Evolutionary conservation across 2,113 vertebrate species (phyloP).

Genomic region (Polypterus bichir): DNA sequence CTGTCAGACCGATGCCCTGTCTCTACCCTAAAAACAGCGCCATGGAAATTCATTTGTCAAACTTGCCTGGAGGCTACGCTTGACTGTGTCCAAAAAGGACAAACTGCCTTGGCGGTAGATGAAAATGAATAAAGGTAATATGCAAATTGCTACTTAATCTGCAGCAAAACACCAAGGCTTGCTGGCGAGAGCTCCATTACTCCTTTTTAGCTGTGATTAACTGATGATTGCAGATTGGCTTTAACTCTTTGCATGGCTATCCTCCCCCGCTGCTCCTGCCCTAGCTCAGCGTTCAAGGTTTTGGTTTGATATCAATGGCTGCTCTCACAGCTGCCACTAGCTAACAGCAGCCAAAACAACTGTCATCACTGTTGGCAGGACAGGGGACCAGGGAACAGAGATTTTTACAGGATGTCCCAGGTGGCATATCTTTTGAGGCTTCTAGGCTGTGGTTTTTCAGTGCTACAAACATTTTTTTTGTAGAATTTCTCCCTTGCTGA

Average conservation of each 20-base stretch:
- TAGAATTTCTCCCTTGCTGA: too few species aligned
- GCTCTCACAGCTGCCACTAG: too few species aligned
- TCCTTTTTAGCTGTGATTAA: slow-evolving; percentile 76
- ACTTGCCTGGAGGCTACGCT: slow-evolving; percentile 42
- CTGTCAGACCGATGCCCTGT: slow-evolving; percentile 35
- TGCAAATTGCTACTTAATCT: slow-evolving; percentile 62
- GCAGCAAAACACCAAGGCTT: slow-evolving; percentile 41
- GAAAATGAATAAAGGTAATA: slow-evolving; percentile 47
- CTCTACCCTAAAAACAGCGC: slow-evolving; percentile 18
- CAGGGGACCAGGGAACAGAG: too few species aligned
- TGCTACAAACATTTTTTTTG: too few species aligned
- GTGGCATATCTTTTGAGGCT: too few species aligned
- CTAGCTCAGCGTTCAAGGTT: not conserved
- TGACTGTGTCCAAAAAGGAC: slow-evolving; percentile 46
- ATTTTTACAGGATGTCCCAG: too few species aligned
- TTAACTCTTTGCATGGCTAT: slow-evolving; percentile 40
- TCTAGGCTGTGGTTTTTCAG: too few species aligned
- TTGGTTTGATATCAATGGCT: too few species aligned
- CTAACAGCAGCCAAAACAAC: too few species aligned
- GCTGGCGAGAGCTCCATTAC: slow-evolving; percentile 52
- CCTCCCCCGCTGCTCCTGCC: not conserved
- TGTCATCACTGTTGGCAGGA: too few species aligned
- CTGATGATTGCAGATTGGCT: slow-evolving; percentile 46
- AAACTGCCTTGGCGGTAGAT: slow-evolving; percentile 29
- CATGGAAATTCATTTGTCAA: slow-evolving; percentile 59